phyloP scores from a whole-genome alignment of 2,888 invertebrate species.

The Lycaena phlaeas region DNA sequence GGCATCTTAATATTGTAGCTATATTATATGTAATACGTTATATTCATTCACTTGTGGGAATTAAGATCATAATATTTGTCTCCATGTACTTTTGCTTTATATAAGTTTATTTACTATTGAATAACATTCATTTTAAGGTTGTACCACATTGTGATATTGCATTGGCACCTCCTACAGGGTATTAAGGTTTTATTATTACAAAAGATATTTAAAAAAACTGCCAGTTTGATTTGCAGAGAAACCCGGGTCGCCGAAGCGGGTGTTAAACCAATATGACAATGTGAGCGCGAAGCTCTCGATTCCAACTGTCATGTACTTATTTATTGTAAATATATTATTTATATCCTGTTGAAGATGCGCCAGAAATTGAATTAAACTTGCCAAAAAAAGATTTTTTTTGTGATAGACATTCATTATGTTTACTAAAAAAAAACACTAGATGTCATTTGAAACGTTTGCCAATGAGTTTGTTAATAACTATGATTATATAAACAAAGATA shows the following conservation, averaged over 20 bases:
- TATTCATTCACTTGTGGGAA: not conserved
- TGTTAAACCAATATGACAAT: conserved; percentile 6
- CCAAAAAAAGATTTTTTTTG: too few relatives aligned
- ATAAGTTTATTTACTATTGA: not conserved
- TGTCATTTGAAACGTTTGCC: too few relatives aligned
- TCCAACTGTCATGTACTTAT: conserved; percentile 33
- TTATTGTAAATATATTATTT: conserved; percentile 28
- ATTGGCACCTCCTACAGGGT: conserved; percentile 5
- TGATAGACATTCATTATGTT: too few relatives aligned
- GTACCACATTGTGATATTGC: conserved; percentile 9
- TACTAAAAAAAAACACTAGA: not conserved
- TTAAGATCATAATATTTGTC: not conserved
- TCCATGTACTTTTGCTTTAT: conserved; percentile 2
- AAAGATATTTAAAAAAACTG: too few relatives aligned
- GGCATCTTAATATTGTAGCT: conserved; percentile 2
- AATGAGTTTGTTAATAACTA: too few relatives aligned
- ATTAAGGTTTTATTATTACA: too few relatives aligned
- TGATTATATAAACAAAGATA: too few relatives aligned
- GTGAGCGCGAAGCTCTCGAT: conserved; percentile 2
- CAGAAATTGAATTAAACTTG: too few relatives aligned
- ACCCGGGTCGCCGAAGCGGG: conserved; percentile 1
- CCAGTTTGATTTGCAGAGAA: not conserved
- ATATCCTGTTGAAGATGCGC: conserved; percentile 3
- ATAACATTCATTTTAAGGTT: conserved; percentile 2
- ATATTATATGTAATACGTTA: not conserved